Percentiles rank a stretch among this genome's conserved stretches.
Evolutionary conservation across 2,113 vertebrate species (phyloP).

Genomic region (Muntiacus reevesi): DNA sequence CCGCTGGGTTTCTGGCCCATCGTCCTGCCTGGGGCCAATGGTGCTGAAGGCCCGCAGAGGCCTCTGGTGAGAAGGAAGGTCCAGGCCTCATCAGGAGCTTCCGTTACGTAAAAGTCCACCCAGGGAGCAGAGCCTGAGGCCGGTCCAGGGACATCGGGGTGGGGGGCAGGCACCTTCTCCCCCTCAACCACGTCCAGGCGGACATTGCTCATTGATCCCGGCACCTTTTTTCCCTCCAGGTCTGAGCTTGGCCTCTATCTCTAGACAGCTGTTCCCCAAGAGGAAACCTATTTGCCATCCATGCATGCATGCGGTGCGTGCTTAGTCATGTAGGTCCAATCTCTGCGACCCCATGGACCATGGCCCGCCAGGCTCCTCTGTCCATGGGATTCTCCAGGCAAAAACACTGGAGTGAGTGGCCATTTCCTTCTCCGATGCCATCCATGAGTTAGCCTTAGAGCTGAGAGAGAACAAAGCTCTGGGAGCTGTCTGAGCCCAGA

Average conservation of each 20-base stretch:
- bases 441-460: not conserved
- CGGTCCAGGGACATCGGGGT: too few relatives aligned
- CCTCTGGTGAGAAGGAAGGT: not conserved
- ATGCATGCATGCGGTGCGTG: not conserved
- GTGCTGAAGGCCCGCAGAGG: not conserved
- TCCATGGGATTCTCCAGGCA: not conserved
- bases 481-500: not conserved
- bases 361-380: not conserved
- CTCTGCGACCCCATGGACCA: not conserved
- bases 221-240: not conserved
- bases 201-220: not conserved
- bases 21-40: not conserved
- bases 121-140: not conserved
- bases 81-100: not conserved
- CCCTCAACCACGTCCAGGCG: not conserved
- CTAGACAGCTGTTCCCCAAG: not conserved
- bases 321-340: not conserved
- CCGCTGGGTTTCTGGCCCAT: not conserved
- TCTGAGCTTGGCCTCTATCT: not conserved
- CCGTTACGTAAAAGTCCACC: fast-evolving
- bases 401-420: not conserved
- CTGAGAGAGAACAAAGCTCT: not conserved
- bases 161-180: fast-evolving
- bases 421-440: not conserved
- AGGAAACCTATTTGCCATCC: not conserved